Percentiles rank a stretch among this genome's conserved stretches.
Evolutionary conservation across 2,797 vertebrate genomes (phyloP).

Genomic region (Pitangus sulphuratus): DNA sequence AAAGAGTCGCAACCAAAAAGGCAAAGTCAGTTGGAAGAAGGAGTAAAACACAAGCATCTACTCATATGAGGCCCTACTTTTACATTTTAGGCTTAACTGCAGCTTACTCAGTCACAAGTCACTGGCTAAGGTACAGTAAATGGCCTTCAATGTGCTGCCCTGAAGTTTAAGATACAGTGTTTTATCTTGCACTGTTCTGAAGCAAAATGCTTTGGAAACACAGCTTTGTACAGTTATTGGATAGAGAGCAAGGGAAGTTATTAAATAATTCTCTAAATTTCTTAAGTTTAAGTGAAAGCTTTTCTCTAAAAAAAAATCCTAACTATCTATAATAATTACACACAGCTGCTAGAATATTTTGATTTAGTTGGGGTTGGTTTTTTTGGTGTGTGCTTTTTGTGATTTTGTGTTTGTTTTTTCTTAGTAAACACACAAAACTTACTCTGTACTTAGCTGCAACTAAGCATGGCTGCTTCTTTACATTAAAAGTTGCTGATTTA

Average conservation of each 20-base stretch:
- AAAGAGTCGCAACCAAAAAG: neutral
- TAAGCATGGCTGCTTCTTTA: neutral
- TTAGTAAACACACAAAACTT: neutral
- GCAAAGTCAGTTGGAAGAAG: neutral
- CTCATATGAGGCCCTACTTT: neutral
- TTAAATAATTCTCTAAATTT: neutral
- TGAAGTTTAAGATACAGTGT: neutral
- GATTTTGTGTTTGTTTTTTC: neutral
- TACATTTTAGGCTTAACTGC: neutral
- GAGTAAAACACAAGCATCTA: neutral
- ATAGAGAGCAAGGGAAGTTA: fast-evolving
- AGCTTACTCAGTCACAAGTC: neutral
- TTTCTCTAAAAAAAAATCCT: neutral
- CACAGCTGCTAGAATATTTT: neutral
- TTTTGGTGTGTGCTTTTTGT: neutral
- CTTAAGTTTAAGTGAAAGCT: neutral
- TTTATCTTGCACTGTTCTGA: neutral
- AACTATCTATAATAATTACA: neutral
- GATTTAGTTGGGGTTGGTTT: neutral
- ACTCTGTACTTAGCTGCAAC: neutral
- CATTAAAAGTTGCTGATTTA: neutral
- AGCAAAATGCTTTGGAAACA: neutral
- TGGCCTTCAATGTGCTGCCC: neutral
- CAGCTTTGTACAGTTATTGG: neutral
- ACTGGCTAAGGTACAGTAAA: neutral